phyloP scores from a whole-genome alignment of 2,113 vertebrate genomes.

The Nothocercus julius region DNA sequence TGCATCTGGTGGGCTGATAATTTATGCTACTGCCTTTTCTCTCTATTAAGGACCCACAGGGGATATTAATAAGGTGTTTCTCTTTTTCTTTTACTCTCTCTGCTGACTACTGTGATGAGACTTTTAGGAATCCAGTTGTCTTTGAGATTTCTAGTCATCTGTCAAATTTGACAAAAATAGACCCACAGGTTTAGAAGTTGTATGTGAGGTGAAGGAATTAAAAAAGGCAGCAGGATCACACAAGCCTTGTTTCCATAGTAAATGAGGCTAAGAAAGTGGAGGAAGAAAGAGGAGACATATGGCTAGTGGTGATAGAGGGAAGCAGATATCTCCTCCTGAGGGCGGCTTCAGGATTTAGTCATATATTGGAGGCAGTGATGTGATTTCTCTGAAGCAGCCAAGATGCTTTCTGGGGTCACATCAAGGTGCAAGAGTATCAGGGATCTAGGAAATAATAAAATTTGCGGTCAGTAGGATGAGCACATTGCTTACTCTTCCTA shows the following conservation, averaged over 20 bases:
- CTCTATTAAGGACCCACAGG: fast-evolving
- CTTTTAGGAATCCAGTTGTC: not conserved
- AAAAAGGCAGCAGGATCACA: not conserved
- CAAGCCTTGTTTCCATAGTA: conserved; percentile 60
- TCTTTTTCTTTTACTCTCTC: not conserved
- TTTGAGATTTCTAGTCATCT: not conserved
- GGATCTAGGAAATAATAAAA: not conserved
- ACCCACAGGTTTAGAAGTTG: not conserved
- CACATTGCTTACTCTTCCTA: not conserved
- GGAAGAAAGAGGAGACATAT: conserved; percentile 38
- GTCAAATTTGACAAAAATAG: not conserved
- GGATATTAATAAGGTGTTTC: not conserved
- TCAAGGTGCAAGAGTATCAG: not conserved
- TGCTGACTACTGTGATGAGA: not conserved
- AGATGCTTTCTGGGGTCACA: not conserved
- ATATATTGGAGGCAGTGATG: not conserved
- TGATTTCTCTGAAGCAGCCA: not conserved
- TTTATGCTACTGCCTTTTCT: not conserved
- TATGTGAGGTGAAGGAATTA: not conserved
- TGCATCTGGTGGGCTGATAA: no score
- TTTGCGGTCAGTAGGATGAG: not conserved
- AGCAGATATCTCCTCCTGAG: conserved; percentile 6
- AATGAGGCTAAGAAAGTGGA: conserved; percentile 40
- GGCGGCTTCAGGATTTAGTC: conserved; percentile 31
- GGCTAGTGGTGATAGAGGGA: conserved; percentile 47